A percentile compares a stretch with the other conserved stretches of the same genome.
phyloP scores from a whole-genome alignment of 2,888 invertebrate genomes.

The Allacma fusca region DNA sequence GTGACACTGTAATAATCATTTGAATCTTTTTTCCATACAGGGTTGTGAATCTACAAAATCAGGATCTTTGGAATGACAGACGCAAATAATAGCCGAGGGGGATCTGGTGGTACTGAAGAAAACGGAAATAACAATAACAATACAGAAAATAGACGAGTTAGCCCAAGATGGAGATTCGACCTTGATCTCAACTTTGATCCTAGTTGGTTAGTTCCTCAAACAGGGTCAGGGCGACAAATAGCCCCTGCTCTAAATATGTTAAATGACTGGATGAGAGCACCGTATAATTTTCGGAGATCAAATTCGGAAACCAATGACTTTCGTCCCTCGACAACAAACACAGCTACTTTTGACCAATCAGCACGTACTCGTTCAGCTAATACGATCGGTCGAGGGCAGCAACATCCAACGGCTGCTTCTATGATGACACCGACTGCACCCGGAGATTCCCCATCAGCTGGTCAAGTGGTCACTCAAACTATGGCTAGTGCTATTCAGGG shows the following conservation, averaged over 20 bases:
- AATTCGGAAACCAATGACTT: conserved; percentile 25
- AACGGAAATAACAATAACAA: conserved; percentile 28
- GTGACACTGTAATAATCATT: too few species aligned
- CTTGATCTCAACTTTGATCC: conserved; percentile 59
- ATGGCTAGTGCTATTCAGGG: conserved; percentile 1
- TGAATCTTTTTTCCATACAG: too few species aligned
- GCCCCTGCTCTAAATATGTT: conserved; percentile 50
- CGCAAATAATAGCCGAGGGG: not conserved
- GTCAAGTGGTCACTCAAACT: not conserved
- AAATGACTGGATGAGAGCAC: conserved; percentile 56
- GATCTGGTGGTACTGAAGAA: conserved; percentile 18
- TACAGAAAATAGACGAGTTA: not conserved
- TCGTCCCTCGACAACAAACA: not conserved
- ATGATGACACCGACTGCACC: not conserved
- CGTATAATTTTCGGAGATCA: conserved; percentile 45
- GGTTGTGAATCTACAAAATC: not conserved
- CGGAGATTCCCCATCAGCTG: not conserved
- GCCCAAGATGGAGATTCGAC: conserved; percentile 53
- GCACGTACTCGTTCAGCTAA: conserved; percentile 23
- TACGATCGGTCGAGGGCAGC: not conserved
- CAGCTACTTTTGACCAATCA: not conserved
- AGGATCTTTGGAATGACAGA: conserved; percentile 30
- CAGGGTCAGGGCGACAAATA: conserved; percentile 41
- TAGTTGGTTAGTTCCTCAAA: conserved; percentile 54
- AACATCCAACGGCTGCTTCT: not conserved